Percentiles rank a stretch among this genome's conserved stretches.
phyloP scores from a whole-genome alignment of 1,140 invertebrate species.

The Drosophila tropicalis region DNA sequence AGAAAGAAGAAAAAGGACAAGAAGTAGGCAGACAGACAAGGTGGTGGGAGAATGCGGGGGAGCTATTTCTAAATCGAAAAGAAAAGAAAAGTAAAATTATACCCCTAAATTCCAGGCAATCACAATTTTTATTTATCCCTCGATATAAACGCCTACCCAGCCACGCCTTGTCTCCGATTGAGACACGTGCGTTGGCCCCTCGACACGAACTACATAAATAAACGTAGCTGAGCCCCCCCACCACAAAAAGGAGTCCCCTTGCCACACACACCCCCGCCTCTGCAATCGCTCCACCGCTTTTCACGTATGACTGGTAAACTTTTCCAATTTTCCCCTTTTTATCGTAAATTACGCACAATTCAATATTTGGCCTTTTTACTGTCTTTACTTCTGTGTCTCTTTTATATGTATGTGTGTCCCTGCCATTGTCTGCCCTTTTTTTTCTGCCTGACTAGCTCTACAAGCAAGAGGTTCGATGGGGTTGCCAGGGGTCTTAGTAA shows the following conservation, averaged over 20 bases:
- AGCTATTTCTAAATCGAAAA: background rate
- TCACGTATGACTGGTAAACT: conserved; percentile 62
- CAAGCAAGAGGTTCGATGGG: conserved; percentile 4
- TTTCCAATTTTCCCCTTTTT: conserved; percentile 83
- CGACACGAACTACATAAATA: conserved; percentile 78
- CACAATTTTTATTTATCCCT: conserved; percentile 74
- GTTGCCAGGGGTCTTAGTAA: background rate
- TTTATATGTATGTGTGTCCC: conserved; percentile 48
- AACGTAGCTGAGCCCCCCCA: conserved; percentile 43
- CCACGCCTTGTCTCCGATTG: conserved; percentile 3
- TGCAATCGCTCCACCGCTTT: background rate
- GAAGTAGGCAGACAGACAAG: too few species aligned
- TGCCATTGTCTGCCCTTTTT: conserved; percentile 66
- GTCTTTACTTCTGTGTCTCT: conserved; percentile 20
- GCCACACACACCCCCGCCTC: too few species aligned
- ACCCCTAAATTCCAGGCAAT: conserved; percentile 64
- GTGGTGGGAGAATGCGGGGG: background rate
- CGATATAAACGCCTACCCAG: conserved; percentile 19
- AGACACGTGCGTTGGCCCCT: conserved; percentile 60
- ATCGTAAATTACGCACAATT: conserved; percentile 82
- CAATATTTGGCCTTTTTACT: conserved; percentile 82
- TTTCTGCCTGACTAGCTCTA: conserved; percentile 72
- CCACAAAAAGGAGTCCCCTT: background rate
- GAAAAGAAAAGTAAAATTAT: conserved; percentile 9
- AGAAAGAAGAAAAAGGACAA: background rate